phyloP scores from a whole-genome alignment of 2,888 invertebrate genomes.

The Chesias legatella region DNA sequence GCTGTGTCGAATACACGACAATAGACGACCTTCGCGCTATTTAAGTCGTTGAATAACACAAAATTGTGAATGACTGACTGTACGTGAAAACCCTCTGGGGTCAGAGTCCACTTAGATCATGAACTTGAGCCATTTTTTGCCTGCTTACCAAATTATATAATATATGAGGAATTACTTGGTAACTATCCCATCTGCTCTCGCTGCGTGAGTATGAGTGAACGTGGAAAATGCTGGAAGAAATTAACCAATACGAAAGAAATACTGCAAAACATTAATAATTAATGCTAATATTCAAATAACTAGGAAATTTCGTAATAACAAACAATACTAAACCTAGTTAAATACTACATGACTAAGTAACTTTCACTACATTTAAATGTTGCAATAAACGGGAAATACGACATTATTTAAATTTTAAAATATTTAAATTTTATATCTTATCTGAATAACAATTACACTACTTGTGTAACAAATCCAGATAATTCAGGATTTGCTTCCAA shows the following conservation, averaged over 20 bases:
- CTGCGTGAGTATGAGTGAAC: too few relatives aligned
- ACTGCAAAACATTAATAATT: too few relatives aligned
- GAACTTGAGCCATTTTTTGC: slow-evolving; percentile 9
- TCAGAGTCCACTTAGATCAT: slow-evolving; percentile 6
- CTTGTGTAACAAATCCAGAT: slow-evolving; percentile 19
- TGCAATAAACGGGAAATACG: slow-evolving; percentile 4
- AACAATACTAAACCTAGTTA: not conserved
- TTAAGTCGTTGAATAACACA: slow-evolving; percentile 30
- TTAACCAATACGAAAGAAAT: too few relatives aligned
- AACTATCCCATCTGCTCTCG: too few relatives aligned
- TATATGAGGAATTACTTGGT: too few relatives aligned
- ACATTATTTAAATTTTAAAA: too few relatives aligned
- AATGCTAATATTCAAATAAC: too few relatives aligned
- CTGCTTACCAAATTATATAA: too few relatives aligned
- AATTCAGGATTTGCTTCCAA: slow-evolving; percentile 8
- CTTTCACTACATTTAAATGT: slow-evolving; percentile 12
- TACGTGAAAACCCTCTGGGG: slow-evolving; percentile 17
- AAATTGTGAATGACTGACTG: slow-evolving; percentile 33
- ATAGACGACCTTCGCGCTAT: slow-evolving; percentile 56
- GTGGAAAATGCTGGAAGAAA: too few relatives aligned
- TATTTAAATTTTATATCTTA: slow-evolving; percentile 1
- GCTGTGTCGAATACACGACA: slow-evolving; percentile 41
- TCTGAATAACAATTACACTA: slow-evolving; percentile 14
- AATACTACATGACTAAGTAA: slow-evolving; percentile 3
- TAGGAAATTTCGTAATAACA: too few relatives aligned